phyloP scores from a whole-genome alignment of 2,797 vertebrate species.

The Coracias cyanogaster region DNA sequence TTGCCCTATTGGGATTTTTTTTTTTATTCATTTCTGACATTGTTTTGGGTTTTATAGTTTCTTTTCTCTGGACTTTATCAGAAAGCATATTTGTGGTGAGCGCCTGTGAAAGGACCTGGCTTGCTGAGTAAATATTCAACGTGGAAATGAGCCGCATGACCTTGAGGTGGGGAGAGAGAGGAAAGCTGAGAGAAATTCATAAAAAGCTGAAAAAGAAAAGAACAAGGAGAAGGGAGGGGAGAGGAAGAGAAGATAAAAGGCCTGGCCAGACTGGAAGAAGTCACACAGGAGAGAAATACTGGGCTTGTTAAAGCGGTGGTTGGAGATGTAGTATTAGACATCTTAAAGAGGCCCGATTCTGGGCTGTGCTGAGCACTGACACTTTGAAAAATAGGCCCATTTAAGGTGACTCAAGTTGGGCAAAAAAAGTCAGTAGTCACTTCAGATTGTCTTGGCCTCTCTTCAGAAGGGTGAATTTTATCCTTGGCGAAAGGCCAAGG shows the following conservation, averaged over 20 bases:
- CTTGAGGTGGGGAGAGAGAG: conserved; percentile 80
- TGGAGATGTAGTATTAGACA: neutral
- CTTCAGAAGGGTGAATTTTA: conserved; percentile 66
- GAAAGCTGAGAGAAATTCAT: conserved; percentile 59
- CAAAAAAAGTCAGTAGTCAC: conserved; percentile 68
- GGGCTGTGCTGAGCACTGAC: conserved; percentile 71
- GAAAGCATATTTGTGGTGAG: conserved; percentile 92
- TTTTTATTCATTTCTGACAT: conserved; percentile 36
- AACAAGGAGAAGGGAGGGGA: conserved; percentile 28
- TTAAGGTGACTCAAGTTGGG: conserved; percentile 60
- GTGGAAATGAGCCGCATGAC: conserved; percentile 86
- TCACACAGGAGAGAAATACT: neutral
- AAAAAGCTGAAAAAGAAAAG: conserved; percentile 40
- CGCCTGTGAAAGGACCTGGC: conserved; percentile 88
- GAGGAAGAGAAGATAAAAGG: conserved; percentile 11
- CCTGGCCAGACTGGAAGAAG: neutral
- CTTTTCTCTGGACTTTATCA: conserved; percentile 79
- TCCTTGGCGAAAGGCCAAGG: conserved; percentile 50
- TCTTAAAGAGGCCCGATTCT: neutral
- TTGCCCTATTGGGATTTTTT: neutral
- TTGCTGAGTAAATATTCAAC: conserved; percentile 88
- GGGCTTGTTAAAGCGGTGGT: neutral
- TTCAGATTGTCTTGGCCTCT: conserved; percentile 60
- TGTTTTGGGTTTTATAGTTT: conserved; percentile 73
- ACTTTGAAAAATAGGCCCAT: conserved; percentile 80